These are phyloP conservation scores for Channa argus DNA, from an alignment of 2,113 vertebrate genomes.

Conservation along the genomic window DNA sequence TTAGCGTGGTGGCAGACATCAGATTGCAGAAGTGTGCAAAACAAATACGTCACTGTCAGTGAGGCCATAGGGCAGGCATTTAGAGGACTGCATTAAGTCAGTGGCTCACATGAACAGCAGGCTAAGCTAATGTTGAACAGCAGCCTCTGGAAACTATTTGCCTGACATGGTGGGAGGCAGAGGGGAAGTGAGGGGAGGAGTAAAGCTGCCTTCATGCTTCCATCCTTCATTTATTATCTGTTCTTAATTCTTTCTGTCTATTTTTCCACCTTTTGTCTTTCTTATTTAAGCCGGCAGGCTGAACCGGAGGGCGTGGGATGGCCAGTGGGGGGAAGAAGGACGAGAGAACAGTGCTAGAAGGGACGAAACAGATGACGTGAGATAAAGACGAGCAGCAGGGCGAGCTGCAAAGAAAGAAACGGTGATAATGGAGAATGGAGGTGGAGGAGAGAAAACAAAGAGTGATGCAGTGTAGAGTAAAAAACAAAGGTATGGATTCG, in stretches of 20 bases:
- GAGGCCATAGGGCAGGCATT: constrained; percentile 87
- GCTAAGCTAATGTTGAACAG: constrained; percentile 93
- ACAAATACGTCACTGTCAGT: constrained; percentile 98
- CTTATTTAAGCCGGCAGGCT: constrained; percentile 81
- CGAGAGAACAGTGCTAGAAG: constrained; percentile 44
- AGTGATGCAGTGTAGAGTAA: neutral
- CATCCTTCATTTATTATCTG: constrained; percentile 66
- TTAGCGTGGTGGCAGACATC: constrained; percentile 93
- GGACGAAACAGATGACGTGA: constrained; percentile 57
- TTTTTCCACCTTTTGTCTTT: constrained; percentile 69
- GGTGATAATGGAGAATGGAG: neutral
- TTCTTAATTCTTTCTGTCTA: constrained; percentile 58
- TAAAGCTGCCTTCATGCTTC: constrained; percentile 78
- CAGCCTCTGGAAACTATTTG: constrained; percentile 92
- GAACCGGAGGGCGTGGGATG: constrained; percentile 64
- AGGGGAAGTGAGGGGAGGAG: constrained; percentile 60
- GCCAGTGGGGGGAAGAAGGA: constrained; percentile 41
- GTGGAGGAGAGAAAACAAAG: constrained; percentile 30
- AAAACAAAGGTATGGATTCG: neutral
- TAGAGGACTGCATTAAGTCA: constrained; percentile 95
- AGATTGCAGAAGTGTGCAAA: constrained; percentile 95
- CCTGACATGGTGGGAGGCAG: constrained; percentile 83
- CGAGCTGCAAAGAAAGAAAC: constrained; percentile 35
- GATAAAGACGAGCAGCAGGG: constrained; percentile 55
- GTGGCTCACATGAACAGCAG: constrained; percentile 91